Evolutionary conservation across 2,113 vertebrate genomes (phyloP), one percentile per base, ranked within the genome.

Genomic region (Forbesichthys papilliferus): DNA sequence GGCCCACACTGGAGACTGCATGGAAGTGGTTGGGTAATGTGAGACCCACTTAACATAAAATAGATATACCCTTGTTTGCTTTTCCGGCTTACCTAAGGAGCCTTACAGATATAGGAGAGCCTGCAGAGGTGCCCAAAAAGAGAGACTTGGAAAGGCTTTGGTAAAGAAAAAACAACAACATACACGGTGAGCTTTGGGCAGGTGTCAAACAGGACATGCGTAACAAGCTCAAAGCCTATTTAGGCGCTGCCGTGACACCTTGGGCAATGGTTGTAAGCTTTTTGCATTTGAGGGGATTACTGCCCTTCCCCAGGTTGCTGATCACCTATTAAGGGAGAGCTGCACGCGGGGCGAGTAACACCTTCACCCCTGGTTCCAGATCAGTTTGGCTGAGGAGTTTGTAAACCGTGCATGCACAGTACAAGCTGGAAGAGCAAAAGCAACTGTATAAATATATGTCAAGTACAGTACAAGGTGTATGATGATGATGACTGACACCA

Each of bases 11-110:
- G 95, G 88, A 87, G 93, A 87, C 86, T 73, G 76, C 75, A 76
- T 69, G 56, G 56, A 27, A 27, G 56, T 27, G 12, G 52, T 10
- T 53, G 88, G 90, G 94, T 93, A 88, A 91, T 84, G 88, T 87
- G 87, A 94, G 90, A 94, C 78, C 92, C 94, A 94, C 91, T 95
- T 93, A 95, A 91, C 93, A 93, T 94, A 93, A 95, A 95, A 95
- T 92, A 92, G 94, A 93, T 92, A 94, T 90, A 91, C 87, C 91
- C 88, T 91, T 93, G 91, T 90, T 90, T 86, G 84, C 83, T 87
- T 85, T 85, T 83, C 79, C 42, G 56, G 83, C 77, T 87, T 73
- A 85, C 78, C 82, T 89, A 89, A 90, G 89, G 77, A 89, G 84
- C 70, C 78, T 80, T 86, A 79, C 85, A 87, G 86, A 87, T 83